Base-by-base conservation (phyloP, 1,140 invertebrate species). In the Parapsyche elsis region DNA sequence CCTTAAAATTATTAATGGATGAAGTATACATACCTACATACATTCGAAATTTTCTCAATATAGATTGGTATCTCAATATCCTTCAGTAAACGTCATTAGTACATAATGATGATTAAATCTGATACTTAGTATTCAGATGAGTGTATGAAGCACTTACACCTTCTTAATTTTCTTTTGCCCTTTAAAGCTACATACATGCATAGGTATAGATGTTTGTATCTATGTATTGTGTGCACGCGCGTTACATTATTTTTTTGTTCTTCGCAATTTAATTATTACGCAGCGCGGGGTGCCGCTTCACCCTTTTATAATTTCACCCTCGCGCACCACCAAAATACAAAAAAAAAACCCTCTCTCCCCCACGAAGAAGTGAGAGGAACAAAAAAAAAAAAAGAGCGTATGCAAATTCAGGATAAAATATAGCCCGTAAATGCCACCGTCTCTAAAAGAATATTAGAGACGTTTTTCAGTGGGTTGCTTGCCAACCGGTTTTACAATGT, bases 361-460 rank as follows among this genome's bases (percentile, higher is more conserved):
- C 78, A 76, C 59, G 73, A 19, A 26, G 26, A 57, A 78, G 64
- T 57, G 71, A 79, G 61, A 67, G 74, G 74, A 80, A 38, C 49
- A 64, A 53, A 23, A 24, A 64, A 86, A 88, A 86, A 83, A 89
- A 88, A 89, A 86, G 87, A 88, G 88, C 88, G 88, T 89, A 89
- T 89, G 88, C 88, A 89, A 89, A 89, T 89, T 89, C 88, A 86
- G 88, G 88, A 88, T 89, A 89, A 89, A 89, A 89, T 89, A 89
- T 89, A 89, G 88, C 88, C 88, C 88, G 88, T 89, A 89, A 89
- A 89, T 89, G 88, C 88, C 87, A 89, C 88, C 87, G 88, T 88
- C 88, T 89, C 88, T 88, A 89, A 89, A 89, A 88, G 88, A 89
- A 89, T 89, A 89, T 89, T 89, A 89, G 88, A 89, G 88, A 88